Conservation (phyloP, 2,888 invertebrate genomes). For the Eumerus sabulonum region DNA sequence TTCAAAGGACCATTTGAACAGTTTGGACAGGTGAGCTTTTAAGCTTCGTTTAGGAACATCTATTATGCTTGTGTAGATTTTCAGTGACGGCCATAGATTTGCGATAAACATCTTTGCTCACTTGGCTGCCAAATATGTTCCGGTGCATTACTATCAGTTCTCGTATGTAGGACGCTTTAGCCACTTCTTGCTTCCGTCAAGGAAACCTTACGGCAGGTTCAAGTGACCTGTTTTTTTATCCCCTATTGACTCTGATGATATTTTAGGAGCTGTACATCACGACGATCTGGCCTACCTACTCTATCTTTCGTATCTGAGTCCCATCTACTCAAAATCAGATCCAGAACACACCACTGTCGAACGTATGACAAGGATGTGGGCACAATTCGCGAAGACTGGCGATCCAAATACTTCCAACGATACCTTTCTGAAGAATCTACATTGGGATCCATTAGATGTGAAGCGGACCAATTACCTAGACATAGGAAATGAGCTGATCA, state of each 20-base stretch:
- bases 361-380: conserved; percentile 79
- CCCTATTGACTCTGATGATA: conserved; percentile 70
- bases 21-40: conserved; percentile 64
- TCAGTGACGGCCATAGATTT: conserved; percentile 82
- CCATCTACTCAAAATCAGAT: conserved; percentile 75
- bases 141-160: conserved; percentile 83
- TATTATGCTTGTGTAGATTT: conserved; percentile 74
- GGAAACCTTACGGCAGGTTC: too few species aligned
- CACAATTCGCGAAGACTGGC: conserved; percentile 76
- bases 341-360: conserved; percentile 79
- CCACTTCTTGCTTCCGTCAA: conserved; percentile 72
- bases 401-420: conserved; percentile 75
- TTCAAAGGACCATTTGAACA: conserved; percentile 70
- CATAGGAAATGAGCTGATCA: conserved; percentile 73
- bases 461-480: conserved; percentile 73
- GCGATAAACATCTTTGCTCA: conserved; percentile 82
- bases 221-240: too few species aligned
- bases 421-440: conserved; percentile 70
- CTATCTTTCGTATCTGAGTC: conserved; percentile 71
- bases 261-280: conserved; percentile 79
- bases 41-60: too few species aligned
- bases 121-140: conserved; percentile 80
- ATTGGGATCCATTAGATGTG: conserved; percentile 73
- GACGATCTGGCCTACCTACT: conserved; percentile 80
- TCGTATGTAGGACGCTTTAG: conserved; percentile 83